Conservation (phyloP, 2,797 vertebrate genomes). For the Pterois miles region DNA sequence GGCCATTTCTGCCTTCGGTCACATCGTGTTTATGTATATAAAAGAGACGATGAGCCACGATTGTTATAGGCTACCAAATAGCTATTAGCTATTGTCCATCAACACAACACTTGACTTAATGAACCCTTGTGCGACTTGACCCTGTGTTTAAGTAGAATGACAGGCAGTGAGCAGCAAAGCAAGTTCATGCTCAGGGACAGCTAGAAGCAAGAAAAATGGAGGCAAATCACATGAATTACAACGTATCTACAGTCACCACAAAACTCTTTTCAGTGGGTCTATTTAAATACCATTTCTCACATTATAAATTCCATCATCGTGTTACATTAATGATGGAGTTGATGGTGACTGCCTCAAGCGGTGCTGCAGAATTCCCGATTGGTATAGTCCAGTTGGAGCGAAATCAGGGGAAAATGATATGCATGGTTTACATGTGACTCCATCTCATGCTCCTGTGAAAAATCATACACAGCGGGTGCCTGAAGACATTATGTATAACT, state of each 20-base stretch:
- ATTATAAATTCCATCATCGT: conserved; percentile 26
- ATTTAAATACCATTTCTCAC: conserved; percentile 11
- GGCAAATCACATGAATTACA: background rate
- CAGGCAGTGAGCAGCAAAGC: background rate
- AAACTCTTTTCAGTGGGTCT: background rate
- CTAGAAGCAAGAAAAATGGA: background rate
- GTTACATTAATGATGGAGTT: conserved; percentile 30
- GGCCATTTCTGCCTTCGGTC: background rate
- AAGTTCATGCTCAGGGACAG: background rate
- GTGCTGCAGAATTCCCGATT: conserved; percentile 4
- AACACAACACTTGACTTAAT: conserved; percentile 30
- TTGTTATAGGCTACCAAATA: background rate
- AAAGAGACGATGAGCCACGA: background rate
- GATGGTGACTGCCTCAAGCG: conserved; percentile 12
- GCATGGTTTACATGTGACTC: conserved; percentile 3
- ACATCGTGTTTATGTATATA: conserved; percentile 1
- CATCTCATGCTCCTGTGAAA: background rate
- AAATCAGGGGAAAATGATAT: conserved; percentile 29
- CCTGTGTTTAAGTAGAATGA: conserved; percentile 6
- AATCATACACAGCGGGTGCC: background rate
- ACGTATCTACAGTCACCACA: background rate
- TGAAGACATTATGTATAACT: background rate
- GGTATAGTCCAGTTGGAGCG: conserved; percentile 12
- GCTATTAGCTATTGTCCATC: conserved; percentile 11
- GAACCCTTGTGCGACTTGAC: background rate